These are phyloP conservation scores for Hexactinellida sp. DNA, from an alignment of 37 sponge, comb jelly and placozoan species.

Conservation along the genomic window DNA sequence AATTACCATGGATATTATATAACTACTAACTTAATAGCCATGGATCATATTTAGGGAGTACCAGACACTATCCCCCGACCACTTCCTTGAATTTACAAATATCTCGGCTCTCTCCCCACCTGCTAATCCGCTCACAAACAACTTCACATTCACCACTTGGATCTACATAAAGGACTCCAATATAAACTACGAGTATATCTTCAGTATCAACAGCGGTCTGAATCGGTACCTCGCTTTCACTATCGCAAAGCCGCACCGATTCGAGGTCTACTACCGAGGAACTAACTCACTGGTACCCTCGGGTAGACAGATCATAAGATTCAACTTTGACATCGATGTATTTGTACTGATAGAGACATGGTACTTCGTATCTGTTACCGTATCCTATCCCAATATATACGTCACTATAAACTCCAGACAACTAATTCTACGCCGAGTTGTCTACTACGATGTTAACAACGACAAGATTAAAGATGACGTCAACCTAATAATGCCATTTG, in stretches of 20 bases:
- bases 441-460: background rate
- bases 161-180: background rate
- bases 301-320: background rate
- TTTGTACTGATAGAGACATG: background rate
- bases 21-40: no score
- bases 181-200: background rate
- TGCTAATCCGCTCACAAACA: background rate
- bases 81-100: background rate
- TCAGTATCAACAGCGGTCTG: background rate
- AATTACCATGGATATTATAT: no score
- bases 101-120: background rate
- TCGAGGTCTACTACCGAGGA: background rate
- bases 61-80: background rate
- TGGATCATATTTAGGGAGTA: background rate
- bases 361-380: background rate
- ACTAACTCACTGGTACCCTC: background rate
- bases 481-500: background rate
- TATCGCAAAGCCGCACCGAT: background rate
- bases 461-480: background rate
- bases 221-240: constrained; percentile 5
- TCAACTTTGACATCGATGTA: background rate
- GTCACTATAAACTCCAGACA: background rate
- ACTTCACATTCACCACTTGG: constrained; percentile 1
- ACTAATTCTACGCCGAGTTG: background rate
- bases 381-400: background rate